phyloP scores from a whole-genome alignment of 2,888 invertebrate genomes.

The Amphipoea oculea region DNA sequence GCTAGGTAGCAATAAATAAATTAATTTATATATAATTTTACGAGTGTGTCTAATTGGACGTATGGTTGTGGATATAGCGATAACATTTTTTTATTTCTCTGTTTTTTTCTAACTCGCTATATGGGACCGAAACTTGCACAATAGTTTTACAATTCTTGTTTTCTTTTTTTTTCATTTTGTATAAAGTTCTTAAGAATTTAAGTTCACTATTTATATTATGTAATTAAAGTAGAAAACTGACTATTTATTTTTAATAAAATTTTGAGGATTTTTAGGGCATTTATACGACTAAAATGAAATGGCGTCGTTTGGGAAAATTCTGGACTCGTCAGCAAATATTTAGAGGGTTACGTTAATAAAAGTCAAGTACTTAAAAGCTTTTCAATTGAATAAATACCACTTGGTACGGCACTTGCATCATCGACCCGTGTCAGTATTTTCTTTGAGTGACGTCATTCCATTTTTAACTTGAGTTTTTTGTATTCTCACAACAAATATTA shows the following conservation, averaged over 20 bases:
- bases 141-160: constrained; percentile 66
- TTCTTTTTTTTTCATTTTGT: constrained; percentile 81
- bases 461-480: constrained; percentile 74
- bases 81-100: constrained; percentile 63
- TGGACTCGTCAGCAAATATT: constrained; percentile 49
- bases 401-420: constrained; percentile 28
- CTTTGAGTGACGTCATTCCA: constrained; percentile 77
- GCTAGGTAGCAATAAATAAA: constrained; percentile 84
- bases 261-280: constrained; percentile 80
- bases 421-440: constrained; percentile 44
- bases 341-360: constrained; percentile 33
- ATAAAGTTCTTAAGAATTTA: constrained; percentile 85
- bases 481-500: constrained; percentile 91
- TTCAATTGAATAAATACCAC: constrained; percentile 55
- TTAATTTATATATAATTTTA: constrained; percentile 79
- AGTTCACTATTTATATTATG: constrained; percentile 86
- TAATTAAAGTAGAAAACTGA: constrained; percentile 84
- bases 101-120: constrained; percentile 66
- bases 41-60: constrained; percentile 82
- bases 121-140: constrained; percentile 77
- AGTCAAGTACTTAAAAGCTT: constrained; percentile 58
- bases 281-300: constrained; percentile 75
- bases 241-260: constrained; percentile 85
- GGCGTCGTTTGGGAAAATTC: constrained; percentile 74
- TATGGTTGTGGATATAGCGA: constrained; percentile 83